Base-by-base conservation (phyloP, 2,113 vertebrate genomes). In the Ailuropoda melanoleuca region DNA sequence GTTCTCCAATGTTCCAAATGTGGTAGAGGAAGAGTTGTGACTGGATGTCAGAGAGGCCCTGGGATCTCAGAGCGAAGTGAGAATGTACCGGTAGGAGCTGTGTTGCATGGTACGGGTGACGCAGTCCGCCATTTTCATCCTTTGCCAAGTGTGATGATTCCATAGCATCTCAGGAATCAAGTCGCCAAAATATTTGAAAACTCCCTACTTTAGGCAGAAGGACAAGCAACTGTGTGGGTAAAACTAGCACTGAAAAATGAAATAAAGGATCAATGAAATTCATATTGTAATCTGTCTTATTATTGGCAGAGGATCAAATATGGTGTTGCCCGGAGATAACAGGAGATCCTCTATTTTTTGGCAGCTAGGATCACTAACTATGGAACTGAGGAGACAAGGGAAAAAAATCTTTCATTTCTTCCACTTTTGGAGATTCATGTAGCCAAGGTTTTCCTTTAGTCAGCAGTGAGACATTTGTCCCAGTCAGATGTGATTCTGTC, bases 101-200 rank as follows among this genome's bases (percentile, higher is more conserved):
- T 18, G 4, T 11, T 34, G 1, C 8, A 1, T 13, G 1, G 8
- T 37, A 6, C 18, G 21, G 17, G 0, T 1, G 24, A 80, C 48
- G 46, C 24, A 4, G 1, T 56, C 34, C 34, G 39, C 39, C 66
- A 24, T 39, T 93, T 80, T 60, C 8, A 26, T 64, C 14, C 37
- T 39, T 64, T 46, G 24, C 5, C n/a, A 95, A 37, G 4, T 37
- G 11, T 62, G 8, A 86, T 34, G n/a, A 70, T 46, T 91, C 88
- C 34, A 53, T 2, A 86, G 2, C 1, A 53, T 34, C n/a, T 89
- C 14, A 58, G 37, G 14, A 8, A 9, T 21, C 3, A 62, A 46
- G 34, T 43, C 53, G 56, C 14, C 43, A 97, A 88, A 93, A 62
- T 89, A 37, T 77, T 75, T 43, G 18, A 94, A 60, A 95, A 34